Evolutionary conservation across 2,113 vertebrate genomes (phyloP).

Genomic region (Malurus elegans): DNA sequence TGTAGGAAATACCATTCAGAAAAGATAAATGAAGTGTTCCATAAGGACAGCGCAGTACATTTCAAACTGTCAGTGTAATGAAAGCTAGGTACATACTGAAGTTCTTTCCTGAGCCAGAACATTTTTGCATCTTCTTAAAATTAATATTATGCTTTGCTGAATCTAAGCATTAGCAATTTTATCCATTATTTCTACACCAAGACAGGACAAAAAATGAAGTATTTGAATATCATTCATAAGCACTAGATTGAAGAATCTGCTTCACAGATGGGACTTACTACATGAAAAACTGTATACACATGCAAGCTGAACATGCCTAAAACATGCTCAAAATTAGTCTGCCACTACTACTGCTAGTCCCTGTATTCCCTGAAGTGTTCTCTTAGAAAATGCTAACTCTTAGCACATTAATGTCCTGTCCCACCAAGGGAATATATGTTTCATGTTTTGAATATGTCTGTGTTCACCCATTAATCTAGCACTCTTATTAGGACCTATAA

Average conservation of each 20-base stretch:
- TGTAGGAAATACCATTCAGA: not conserved
- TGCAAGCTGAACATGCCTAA: not conserved
- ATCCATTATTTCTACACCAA: not conserved
- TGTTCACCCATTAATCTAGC: not conserved
- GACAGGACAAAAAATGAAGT: not conserved
- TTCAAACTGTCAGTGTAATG: not conserved
- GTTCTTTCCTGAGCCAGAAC: not conserved
- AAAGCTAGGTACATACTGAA: not conserved
- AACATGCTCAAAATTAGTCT: not conserved
- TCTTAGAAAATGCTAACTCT: not conserved
- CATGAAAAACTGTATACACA: not conserved
- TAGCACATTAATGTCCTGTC: not conserved
- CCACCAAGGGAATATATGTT: not conserved
- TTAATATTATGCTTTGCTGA: not conserved
- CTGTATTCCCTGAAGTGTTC: not conserved
- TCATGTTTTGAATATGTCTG: not conserved
- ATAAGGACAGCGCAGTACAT: not conserved
- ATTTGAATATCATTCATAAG: not conserved
- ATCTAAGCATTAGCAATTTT: not conserved
- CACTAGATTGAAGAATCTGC: not conserved
- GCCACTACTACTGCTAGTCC: not conserved
- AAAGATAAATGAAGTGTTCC: not conserved
- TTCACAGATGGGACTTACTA: not conserved
- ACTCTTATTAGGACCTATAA: not conserved
- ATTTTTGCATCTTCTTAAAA: not conserved